Base-by-base conservation (phyloP, 2,113 vertebrate genomes). In the Isichthys henryi region DNA sequence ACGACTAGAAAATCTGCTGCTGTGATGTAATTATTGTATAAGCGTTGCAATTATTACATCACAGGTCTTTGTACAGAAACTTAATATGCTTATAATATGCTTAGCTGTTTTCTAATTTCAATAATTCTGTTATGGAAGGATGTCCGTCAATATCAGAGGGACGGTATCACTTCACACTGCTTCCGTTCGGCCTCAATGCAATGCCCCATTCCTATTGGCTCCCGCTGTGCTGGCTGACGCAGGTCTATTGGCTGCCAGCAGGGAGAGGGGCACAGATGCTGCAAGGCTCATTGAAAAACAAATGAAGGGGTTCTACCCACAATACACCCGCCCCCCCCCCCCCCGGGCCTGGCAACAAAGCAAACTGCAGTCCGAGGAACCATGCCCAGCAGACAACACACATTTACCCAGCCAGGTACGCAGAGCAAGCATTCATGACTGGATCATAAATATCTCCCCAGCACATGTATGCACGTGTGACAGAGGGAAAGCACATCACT, bases 221-320 rank as follows among this genome's bases (percentile, higher is more conserved):
- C 43, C 13, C 5, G n/a, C 21, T 83, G 53, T 27, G 21, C 53
- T 66, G 43, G 39, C 89, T 89, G 45, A 86, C 9, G 9, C 17
- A 15, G 9, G 46, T 56, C 62, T n/a, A 15, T n/a, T 46, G 39
- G 52, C 39, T 43, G 50, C 39, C 80, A 62, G 80, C 39, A 13
- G 50, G 52, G 53, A 85, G 74, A 39, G 15, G 35, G 19, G 3
- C 80, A 50, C 89, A 89, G 58, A 89, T 89, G 58, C 82, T 86
- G 45, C 84, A 86, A 8, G 80, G 52, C 56, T 89, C 80, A 86
- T 66, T 89, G 88, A 89, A 86, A 89, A 80, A 43, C 74, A 80
- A 80, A 80, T 58, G 82, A 70, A 19, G 89, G 88, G 82, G 53
- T 31, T 43, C 80, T 39, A 80, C 80, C 21, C 39, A 58, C 19